Evolutionary conservation across 2,113 vertebrate species (phyloP), one percentile per base, ranked within the genome.

Genomic region (Istiophorus platypterus): DNA sequence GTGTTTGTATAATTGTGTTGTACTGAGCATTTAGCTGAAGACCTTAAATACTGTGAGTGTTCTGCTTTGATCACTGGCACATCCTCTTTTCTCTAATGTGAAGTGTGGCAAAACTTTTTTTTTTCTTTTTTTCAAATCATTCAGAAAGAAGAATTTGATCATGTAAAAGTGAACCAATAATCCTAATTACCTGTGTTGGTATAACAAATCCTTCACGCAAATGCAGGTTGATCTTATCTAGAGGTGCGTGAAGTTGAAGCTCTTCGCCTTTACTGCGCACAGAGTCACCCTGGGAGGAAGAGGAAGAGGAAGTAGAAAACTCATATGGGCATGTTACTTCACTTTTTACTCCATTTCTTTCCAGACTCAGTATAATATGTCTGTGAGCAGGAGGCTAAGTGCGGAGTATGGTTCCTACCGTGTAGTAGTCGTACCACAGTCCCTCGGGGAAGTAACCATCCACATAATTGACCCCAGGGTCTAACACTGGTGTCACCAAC

Each of bases 191-290:
- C 96, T 97, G 97, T 17, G 96, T 96, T 11, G 96, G 96, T 59
- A 94, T 90, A 70, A 98, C 62, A 0, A 91, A 85, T 26, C 97
- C 97, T 56, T 97, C 96, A 1, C 96, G 92, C 69, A 98, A 39
- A 47, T 98, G 96, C 27, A 98, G 70, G 81, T 97, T 98, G 90
- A 98, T 95, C 90, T 95, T 96, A 49, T 97, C 96, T 42, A 97
- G 85, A 7, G 96, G 95, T 1, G 97, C 96, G 0, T 80, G 67
- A 81, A 97, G 95, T 70, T 56, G 94, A 63, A 96, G 15, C 66
- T 93, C 89, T 81, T 97, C 96, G 17, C 97, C 97, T 0, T 88
- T 93, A 92, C 97, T 96, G 67, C 71, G 91, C 76, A 97, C 51
- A 0, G 84, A 81, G 56, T 94, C 86, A 0, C 97, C 96, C 96